phyloP scores from a whole-genome alignment of 2,797 vertebrate species.

The Sebastes kiyomatsui region DNA sequence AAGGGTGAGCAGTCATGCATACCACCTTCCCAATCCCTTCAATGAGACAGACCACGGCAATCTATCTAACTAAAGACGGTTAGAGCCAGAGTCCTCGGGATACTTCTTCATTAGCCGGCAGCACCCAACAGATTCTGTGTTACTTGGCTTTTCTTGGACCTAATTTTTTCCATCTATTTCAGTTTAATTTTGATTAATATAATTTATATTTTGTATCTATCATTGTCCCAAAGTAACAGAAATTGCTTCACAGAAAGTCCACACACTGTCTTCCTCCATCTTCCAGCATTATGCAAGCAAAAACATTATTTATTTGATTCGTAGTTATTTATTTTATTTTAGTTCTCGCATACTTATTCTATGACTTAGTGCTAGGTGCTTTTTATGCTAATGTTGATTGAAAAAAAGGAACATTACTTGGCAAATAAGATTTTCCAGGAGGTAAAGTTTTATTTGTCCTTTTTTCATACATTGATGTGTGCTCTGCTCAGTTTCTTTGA shows the following conservation, averaged over 20 bases:
- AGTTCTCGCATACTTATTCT: not conserved
- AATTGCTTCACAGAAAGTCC: not conserved
- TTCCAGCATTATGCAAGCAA: not conserved
- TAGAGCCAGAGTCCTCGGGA: not conserved
- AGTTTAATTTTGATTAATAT: not conserved
- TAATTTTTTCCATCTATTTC: not conserved
- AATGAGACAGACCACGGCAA: slow-evolving; percentile 23
- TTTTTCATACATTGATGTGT: not conserved
- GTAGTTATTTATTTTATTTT: too few relatives aligned
- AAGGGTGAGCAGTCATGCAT: slow-evolving; percentile 47
- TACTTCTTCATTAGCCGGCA: slow-evolving; percentile 37
- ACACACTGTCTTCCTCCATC: not conserved
- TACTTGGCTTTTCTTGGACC: not conserved
- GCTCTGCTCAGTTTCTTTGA: not conserved
- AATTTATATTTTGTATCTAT: not conserved
- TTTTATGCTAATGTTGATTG: not conserved
- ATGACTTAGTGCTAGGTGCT: not conserved
- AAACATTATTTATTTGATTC: not conserved
- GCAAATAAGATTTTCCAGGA: not conserved
- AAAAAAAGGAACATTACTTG: not conserved
- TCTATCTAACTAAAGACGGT: slow-evolving; percentile 31
- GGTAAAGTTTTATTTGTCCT: not conserved
- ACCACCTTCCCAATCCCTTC: slow-evolving; percentile 40
- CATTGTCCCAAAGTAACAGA: not conserved
- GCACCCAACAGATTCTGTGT: not conserved